phyloP scores from a whole-genome alignment of 2,113 vertebrate species.

The Gymnorhina tibicen region DNA sequence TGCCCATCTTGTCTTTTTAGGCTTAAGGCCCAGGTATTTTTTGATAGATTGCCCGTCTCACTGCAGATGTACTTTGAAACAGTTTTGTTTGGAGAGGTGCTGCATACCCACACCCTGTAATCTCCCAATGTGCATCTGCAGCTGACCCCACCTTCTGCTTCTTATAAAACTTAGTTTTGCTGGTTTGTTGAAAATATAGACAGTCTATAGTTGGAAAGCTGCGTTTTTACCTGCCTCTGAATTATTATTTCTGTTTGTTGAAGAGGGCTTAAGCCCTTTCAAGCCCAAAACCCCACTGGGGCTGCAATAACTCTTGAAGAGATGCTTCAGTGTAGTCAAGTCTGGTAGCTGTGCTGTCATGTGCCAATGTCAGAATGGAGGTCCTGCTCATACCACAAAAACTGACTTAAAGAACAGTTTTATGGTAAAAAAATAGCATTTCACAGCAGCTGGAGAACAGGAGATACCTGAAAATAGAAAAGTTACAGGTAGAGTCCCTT shows the following conservation, averaged over 20 bases:
- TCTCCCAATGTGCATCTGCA: background rate
- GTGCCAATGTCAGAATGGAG: background rate
- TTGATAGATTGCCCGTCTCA: background rate
- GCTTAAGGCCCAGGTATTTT: constrained; percentile 13
- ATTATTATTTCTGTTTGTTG: background rate
- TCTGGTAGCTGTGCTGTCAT: background rate
- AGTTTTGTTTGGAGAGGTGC: constrained; percentile 25
- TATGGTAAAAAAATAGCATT: background rate
- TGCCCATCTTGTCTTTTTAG: constrained; percentile 37
- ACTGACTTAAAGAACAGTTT: background rate
- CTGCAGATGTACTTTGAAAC: background rate
- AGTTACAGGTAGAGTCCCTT: background rate
- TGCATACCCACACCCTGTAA: background rate
- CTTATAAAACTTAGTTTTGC: background rate
- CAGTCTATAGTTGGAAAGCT: background rate
- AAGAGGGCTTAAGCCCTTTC: background rate
- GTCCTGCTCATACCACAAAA: background rate
- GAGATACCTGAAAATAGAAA: background rate
- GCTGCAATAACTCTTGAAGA: background rate
- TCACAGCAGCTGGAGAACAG: background rate
- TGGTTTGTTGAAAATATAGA: background rate
- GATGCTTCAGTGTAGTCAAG: background rate
- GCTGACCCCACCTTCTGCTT: background rate
- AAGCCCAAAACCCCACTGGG: background rate
- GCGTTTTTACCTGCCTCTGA: background rate